phyloP scores from a whole-genome alignment of 2,113 vertebrate species.

The Sinocyclocheilus grahami region DNA sequence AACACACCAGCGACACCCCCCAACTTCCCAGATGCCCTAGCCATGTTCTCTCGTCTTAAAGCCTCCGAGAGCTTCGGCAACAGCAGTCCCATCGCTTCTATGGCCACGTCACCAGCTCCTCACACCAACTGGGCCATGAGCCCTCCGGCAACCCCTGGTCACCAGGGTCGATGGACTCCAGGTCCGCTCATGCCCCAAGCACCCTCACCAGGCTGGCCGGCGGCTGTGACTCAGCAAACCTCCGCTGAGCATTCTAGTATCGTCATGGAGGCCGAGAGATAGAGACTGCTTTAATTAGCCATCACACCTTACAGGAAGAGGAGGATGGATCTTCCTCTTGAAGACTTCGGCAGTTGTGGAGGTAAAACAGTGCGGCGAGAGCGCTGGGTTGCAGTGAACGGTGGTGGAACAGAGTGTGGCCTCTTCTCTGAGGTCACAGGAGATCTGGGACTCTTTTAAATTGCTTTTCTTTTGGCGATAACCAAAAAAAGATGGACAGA shows the following conservation, averaged over 20 bases:
- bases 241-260: conserved; percentile 76
- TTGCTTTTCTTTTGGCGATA: not conserved
- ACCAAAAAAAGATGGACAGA: conserved; percentile 16
- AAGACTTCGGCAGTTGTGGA: not conserved
- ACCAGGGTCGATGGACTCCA: conserved; percentile 77
- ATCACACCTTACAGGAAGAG: conserved; percentile 37
- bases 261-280: conserved; percentile 86
- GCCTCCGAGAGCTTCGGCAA: conserved; percentile 78
- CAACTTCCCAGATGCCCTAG: conserved; percentile 85
- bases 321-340: conserved; percentile 26
- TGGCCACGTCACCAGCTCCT: conserved; percentile 76
- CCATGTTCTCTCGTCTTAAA: conserved; percentile 87
- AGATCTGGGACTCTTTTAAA: conserved; percentile 33
- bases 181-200: conserved; percentile 65
- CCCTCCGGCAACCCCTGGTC: conserved; percentile 67
- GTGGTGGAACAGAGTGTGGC: not conserved
- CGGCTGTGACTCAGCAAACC: conserved; percentile 75
- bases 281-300: conserved; percentile 58
- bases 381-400: conserved; percentile 21
- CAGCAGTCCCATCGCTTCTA: conserved; percentile 75
- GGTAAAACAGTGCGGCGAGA: not conserved
- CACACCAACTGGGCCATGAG: conserved; percentile 65
- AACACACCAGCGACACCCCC: conserved; percentile 88
- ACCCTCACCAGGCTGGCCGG: conserved; percentile 74
- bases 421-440: not conserved